These are phyloP conservation scores for Malacoraja senta DNA, from an alignment of 2,797 vertebrate species.

Conservation along the genomic window DNA sequence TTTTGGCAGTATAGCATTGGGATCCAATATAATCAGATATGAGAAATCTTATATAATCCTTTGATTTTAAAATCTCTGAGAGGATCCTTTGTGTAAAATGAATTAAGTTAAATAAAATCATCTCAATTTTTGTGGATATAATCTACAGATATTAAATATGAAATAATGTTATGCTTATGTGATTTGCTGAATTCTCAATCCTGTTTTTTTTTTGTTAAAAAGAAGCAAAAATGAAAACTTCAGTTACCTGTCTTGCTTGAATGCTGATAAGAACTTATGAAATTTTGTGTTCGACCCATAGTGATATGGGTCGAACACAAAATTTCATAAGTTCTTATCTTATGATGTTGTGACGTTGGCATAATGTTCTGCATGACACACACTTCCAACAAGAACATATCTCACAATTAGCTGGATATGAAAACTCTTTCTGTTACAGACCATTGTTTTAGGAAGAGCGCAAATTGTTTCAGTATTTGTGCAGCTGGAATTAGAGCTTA, in stretches of 20 bases:
- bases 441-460: not conserved
- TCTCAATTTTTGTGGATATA: constrained; percentile 5
- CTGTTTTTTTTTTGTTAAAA: not conserved
- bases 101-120: no score
- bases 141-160: constrained; percentile 31
- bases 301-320: not conserved
- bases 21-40: constrained; percentile 15
- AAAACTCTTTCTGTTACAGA: not conserved
- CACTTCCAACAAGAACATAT: not conserved
- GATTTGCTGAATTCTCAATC: constrained; percentile 3
- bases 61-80: constrained; percentile 23
- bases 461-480: not conserved
- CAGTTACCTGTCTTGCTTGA: not conserved
- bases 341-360: no score
- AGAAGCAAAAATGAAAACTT: not conserved
- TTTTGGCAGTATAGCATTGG: not conserved
- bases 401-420: not conserved
- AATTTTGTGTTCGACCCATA: no score
- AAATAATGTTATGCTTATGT: not conserved
- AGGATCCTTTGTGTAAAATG: not conserved
- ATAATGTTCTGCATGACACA: not conserved
- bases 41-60: constrained; percentile 11
- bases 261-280: no score
- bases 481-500: not conserved
- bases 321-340: not conserved